Evolutionary conservation across 2,888 invertebrate species (phyloP), one percentile per base, ranked within the genome.

Genomic region (Abscondita cerata): DNA sequence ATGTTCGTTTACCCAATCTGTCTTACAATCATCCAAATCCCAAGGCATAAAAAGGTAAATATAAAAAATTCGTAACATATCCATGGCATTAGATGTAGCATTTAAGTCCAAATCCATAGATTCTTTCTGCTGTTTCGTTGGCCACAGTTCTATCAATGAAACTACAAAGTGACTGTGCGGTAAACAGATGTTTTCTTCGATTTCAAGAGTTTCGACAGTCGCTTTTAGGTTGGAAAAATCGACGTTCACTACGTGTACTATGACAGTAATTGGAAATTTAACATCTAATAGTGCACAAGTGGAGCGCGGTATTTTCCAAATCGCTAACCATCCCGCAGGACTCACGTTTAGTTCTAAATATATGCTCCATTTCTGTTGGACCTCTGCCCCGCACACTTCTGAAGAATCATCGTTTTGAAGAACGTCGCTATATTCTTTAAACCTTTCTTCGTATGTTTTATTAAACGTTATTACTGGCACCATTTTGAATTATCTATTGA

Each of bases 21-120:
- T 78, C 1, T 82, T 80, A 1, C 85, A 82, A 67, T 87, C 88
- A 55, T 89, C 88, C 41, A 83, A 80, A 67, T 89, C 89, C 89
- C 89, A 90, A 0, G 89, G 88, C 86, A 88, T 87, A 84, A 88
- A 87, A 36, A 89, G 78, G 65, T 88, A 82, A 33, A 83, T 83
- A 70, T 87, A 89, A 72, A 87, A 89, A 67, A 89, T 89, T 70
- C 89, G 82, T 65, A 88, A 76, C 67, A 87, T 81, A 77, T 89
- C 89, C 63, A 89, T 83, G 65, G 86, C 85, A 68, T 86, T 86
- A 0, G 89, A 86, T 1, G 89, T 89, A 1, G 83, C 81, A 0
- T 83, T 78, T 46, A 86, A 81, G 75, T 88, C 85, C 4, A 89
- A 76, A 60, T 81, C 85, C 0, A 77, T 62, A 50, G 83, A 81